Evolutionary conservation across 2,113 vertebrate species (phyloP).

Genomic region (Myocastor coypus): DNA sequence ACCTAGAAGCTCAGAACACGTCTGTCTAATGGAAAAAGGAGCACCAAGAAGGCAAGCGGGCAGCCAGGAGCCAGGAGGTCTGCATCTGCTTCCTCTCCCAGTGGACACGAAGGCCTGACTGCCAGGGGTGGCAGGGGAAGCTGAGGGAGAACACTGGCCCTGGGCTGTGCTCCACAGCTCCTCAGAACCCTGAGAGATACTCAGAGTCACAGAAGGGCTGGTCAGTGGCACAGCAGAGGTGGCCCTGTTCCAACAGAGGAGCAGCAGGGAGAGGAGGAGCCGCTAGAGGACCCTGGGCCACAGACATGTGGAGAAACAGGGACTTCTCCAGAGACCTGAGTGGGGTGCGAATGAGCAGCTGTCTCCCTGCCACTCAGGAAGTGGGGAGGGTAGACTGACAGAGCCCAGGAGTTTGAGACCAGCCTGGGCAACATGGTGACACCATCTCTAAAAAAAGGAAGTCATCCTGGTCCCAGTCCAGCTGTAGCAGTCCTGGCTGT

Average conservation of each 20-base stretch:
- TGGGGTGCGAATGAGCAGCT: too few relatives aligned
- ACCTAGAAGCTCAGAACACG: neutral
- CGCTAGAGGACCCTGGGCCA: neutral
- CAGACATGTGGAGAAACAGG: neutral
- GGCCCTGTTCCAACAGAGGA: neutral
- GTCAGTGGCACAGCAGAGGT: neutral
- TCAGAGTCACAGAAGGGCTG: neutral
- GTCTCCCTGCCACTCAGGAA: neutral
- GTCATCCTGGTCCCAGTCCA: neutral
- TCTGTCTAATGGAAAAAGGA: neutral
- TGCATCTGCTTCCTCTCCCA: neutral
- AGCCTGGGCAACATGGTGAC: neutral
- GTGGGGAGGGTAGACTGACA: neutral
- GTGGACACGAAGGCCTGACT: neutral
- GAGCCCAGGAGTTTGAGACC: neutral
- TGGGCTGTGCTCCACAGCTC: neutral
- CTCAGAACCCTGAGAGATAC: neutral
- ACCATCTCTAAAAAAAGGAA: neutral
- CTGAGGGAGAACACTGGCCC: neutral
- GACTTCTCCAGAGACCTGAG: neutral
- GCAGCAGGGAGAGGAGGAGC: neutral
- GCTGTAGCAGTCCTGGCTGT: neutral
- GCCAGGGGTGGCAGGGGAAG: neutral
- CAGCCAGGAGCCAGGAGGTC: neutral
- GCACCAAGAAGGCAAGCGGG: fast-evolving